Conservation (phyloP, 2,797 vertebrate genomes). For the Centroberyx gerrardi region DNA sequence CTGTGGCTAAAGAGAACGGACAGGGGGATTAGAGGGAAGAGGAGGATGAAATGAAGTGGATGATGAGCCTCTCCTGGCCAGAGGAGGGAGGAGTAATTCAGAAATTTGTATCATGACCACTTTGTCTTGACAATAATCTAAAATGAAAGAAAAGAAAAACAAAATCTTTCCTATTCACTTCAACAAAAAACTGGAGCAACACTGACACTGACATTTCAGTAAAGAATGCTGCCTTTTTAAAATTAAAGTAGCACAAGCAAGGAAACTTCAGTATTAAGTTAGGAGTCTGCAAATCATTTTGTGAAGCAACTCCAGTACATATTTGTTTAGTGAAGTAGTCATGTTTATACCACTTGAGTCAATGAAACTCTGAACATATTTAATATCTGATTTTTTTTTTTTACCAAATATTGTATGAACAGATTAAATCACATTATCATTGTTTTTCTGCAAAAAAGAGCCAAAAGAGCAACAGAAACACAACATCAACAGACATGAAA, state of each 20-base stretch:
- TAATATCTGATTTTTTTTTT: too few species aligned
- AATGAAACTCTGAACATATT: too few species aligned
- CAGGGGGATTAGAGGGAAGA: not conserved
- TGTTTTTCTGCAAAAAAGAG: not conserved
- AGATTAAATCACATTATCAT: too few species aligned
- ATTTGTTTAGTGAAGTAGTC: too few species aligned
- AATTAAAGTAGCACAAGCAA: too few species aligned
- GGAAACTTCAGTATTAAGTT: too few species aligned
- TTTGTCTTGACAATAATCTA: not conserved
- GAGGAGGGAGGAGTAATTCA: not conserved
- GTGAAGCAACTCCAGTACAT: too few species aligned
- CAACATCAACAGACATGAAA: not conserved
- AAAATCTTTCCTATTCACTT: not conserved
- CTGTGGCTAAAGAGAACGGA: conserved; percentile 6
- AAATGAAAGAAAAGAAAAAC: not conserved
- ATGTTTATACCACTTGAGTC: not conserved
- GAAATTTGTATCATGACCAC: not conserved
- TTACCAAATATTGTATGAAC: too few species aligned
- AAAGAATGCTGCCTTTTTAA: too few species aligned
- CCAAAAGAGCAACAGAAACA: not conserved
- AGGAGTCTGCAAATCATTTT: too few species aligned
- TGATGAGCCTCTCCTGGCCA: conserved; percentile 3
- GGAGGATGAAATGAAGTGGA: conserved; percentile 15
- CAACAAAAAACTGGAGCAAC: too few species aligned
- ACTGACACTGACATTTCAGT: too few species aligned